These are phyloP conservation scores for Calliopum simillimum DNA, from an alignment of 2,888 invertebrate genomes.

Conservation along the genomic window DNA sequence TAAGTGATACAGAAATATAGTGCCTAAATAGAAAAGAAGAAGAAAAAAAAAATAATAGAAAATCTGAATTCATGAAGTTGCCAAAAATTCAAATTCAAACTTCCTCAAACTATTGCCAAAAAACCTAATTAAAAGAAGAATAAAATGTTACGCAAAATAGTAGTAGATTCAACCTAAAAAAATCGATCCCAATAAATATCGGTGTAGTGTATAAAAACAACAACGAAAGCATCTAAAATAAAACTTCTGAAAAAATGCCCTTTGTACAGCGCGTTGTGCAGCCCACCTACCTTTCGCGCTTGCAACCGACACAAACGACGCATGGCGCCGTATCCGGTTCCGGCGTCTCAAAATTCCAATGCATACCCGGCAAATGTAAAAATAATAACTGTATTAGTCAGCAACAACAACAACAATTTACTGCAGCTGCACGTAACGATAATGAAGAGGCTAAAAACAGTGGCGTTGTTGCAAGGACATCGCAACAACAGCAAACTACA, in stretches of 20 bases:
- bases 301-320: constrained; percentile 69
- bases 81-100: constrained; percentile 6
- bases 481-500: neutral
- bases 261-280: constrained; percentile 87
- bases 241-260: constrained; percentile 74
- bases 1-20: constrained; percentile 24
- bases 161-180: no score
- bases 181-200: no score
- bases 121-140: neutral
- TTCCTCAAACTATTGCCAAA: neutral
- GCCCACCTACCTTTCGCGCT: constrained; percentile 75
- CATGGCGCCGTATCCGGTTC: constrained; percentile 41
- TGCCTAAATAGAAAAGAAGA: no score
- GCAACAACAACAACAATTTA: constrained; percentile 45
- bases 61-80: constrained; percentile 29
- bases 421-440: constrained; percentile 20
- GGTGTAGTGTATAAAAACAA: no score
- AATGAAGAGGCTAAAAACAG: constrained; percentile 17
- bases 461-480: constrained; percentile 24
- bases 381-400: constrained; percentile 63
- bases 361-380: constrained; percentile 58
- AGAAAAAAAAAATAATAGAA: constrained; percentile 12
- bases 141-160: no score
- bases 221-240: no score
- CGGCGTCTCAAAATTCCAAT: constrained; percentile 52